Evolutionary conservation across 2,888 invertebrate genomes (phyloP).

Genomic region (Oligia latruncula): DNA sequence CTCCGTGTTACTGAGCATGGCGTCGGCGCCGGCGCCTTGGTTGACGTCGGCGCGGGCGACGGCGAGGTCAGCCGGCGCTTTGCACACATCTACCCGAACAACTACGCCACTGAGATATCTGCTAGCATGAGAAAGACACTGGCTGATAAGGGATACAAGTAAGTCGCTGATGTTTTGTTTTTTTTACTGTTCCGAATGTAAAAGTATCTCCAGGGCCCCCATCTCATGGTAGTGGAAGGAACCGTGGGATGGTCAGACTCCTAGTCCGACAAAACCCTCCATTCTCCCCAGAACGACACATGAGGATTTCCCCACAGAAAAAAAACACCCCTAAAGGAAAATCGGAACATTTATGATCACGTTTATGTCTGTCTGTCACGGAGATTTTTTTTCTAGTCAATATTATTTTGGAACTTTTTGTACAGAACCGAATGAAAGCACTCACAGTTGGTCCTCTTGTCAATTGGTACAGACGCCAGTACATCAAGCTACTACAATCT

Average conservation of each 20-base stretch:
- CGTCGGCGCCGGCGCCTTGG: constrained; percentile 81
- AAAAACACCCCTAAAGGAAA: not conserved
- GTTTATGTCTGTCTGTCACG: not conserved
- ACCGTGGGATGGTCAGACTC: not conserved
- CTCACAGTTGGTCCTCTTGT: not conserved
- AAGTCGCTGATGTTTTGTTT: constrained; percentile 74
- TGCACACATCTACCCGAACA: constrained; percentile 92
- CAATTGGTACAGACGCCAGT: no score
- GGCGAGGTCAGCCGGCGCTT: constrained; percentile 97
- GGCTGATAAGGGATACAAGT: constrained; percentile 94
- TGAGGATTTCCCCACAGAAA: not conserved
- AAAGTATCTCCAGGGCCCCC: not conserved
- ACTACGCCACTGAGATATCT: constrained; percentile 98
- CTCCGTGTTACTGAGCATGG: constrained; percentile 75
- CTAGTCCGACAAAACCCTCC: not conserved
- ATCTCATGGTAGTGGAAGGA: not conserved
- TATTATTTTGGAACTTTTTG: not conserved
- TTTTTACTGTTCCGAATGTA: not conserved
- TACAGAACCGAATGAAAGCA: not conserved
- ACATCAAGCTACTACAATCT: no score
- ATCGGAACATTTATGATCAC: not conserved
- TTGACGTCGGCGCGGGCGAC: constrained; percentile 99
- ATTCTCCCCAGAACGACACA: not conserved
- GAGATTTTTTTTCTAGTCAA: not conserved
- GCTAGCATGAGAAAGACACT: constrained; percentile 96